Conservation (phyloP, 2,113 vertebrate species). For the Ictalurus furcatus region DNA sequence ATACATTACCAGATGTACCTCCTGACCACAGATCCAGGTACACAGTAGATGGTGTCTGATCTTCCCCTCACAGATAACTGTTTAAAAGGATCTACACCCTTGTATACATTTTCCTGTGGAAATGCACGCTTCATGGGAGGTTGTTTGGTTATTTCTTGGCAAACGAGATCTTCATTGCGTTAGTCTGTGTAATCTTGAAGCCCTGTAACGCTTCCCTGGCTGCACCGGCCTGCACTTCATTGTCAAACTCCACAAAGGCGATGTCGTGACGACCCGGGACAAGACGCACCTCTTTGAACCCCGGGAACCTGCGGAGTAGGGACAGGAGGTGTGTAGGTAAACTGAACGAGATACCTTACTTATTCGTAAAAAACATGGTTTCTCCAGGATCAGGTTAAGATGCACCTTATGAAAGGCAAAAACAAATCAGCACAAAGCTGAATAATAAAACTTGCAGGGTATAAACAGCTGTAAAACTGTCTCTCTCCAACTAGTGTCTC, state of each 20-base stretch:
- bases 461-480: too few relatives aligned
- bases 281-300: conserved; percentile 91
- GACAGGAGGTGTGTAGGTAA: neutral
- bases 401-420: too few relatives aligned
- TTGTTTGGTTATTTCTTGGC: conserved; percentile 81
- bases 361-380: neutral
- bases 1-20: neutral
- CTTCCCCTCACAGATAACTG: neutral
- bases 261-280: conserved; percentile 92
- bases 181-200: conserved; percentile 90
- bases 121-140: neutral
- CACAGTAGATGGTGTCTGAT: neutral
- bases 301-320: conserved; percentile 79
- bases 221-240: conserved; percentile 87
- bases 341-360: neutral
- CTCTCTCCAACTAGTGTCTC: too few relatives aligned
- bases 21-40: neutral
- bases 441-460: too few relatives aligned
- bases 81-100: neutral
- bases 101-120: neutral
- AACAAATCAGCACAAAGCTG: too few relatives aligned
- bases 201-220: conserved; percentile 86
- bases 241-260: conserved; percentile 94
- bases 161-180: conserved; percentile 95
- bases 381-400: neutral